Conservation (phyloP, 2,113 vertebrate genomes). For the Etheostoma cragini region DNA sequence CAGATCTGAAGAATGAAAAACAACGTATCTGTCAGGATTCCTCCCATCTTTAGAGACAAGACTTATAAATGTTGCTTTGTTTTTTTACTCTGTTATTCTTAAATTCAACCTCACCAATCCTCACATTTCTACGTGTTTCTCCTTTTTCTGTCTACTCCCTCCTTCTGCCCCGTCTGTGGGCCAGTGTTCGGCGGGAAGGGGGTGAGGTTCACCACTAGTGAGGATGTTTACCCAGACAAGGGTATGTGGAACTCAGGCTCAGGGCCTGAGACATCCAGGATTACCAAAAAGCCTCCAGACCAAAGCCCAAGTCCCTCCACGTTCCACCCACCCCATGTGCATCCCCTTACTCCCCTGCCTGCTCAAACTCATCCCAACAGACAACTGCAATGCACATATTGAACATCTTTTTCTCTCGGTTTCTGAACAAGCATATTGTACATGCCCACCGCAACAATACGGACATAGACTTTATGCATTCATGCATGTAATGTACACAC, state of each 20-base stretch:
- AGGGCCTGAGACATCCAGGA: constrained; percentile 70
- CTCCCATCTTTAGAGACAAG: constrained; percentile 4
- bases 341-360: constrained; percentile 74
- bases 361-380: constrained; percentile 68
- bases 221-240: constrained; percentile 99
- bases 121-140: constrained; percentile 73
- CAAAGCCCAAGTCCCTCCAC: constrained; percentile 66
- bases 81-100: constrained; percentile 58
- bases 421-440: constrained; percentile 28
- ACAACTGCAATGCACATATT: constrained; percentile 62
- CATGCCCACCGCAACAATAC: constrained; percentile 23
- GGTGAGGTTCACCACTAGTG: constrained; percentile 99
- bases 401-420: constrained; percentile 23
- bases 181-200: constrained; percentile 99
- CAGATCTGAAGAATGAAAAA: not conserved
- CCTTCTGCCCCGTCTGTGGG: constrained; percentile 80
- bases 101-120: constrained; percentile 47
- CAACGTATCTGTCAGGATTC: not conserved
- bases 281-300: constrained; percentile 67
- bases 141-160: constrained; percentile 69
- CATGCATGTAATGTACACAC: constrained; percentile 73
- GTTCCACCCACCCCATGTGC: constrained; percentile 69
- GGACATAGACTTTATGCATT: constrained; percentile 64
- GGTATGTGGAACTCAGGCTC: constrained; percentile 89
- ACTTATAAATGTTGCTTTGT: constrained; percentile 49